These are phyloP conservation scores for Dusona sp. DNA, from an alignment of 2,888 invertebrate genomes.

Conservation along the genomic window DNA sequence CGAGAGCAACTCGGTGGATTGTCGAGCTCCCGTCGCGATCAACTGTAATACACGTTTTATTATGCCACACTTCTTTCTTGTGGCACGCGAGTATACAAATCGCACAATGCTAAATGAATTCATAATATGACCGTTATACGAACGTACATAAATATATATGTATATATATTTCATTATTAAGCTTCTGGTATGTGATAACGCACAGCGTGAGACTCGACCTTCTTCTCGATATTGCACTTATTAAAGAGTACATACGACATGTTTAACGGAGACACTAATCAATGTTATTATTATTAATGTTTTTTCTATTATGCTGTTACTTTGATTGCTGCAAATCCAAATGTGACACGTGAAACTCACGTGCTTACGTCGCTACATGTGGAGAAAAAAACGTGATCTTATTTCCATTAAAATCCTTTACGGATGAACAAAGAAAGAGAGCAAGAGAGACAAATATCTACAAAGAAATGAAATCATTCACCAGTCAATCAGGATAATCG, in stretches of 20 bases:
- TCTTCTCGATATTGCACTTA: slow-evolving; percentile 48
- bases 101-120: slow-evolving; percentile 50
- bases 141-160: neutral
- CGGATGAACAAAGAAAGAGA: slow-evolving; percentile 8
- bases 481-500: slow-evolving; percentile 51
- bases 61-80: slow-evolving; percentile 44
- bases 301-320: slow-evolving; percentile 1
- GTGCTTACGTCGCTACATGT: slow-evolving; percentile 21
- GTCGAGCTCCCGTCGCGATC: slow-evolving; percentile 54
- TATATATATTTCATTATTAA: slow-evolving; percentile 4
- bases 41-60: slow-evolving; percentile 57
- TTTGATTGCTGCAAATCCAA: slow-evolving; percentile 13
- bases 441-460: neutral
- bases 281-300: neutral
- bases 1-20: slow-evolving; percentile 9
- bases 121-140: slow-evolving; percentile 41
- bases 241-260: slow-evolving; percentile 36
- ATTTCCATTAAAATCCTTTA: slow-evolving; percentile 35
- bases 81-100: slow-evolving; percentile 48
- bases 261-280: slow-evolving; percentile 24
- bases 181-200: slow-evolving; percentile 61
- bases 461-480: neutral
- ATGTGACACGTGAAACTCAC: slow-evolving; percentile 45
- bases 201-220: slow-evolving; percentile 65
- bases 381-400: slow-evolving; percentile 13